Percentiles rank a stretch among this genome's conserved stretches.
These are phyloP conservation scores for Fragum whitleyi DNA, from an alignment of 2,888 invertebrate genomes.

Conservation along the genomic window DNA sequence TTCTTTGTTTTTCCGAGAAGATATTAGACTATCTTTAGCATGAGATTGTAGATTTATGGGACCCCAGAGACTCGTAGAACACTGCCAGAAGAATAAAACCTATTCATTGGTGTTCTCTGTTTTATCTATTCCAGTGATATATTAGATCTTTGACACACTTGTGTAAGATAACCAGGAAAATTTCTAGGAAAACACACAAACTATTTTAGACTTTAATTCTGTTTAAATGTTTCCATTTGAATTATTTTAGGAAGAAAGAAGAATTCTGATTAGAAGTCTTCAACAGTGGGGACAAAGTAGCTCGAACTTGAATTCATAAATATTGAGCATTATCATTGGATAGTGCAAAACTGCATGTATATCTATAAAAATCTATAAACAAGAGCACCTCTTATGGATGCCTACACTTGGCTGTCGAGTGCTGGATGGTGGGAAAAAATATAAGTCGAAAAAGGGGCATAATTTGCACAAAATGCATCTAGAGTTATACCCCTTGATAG, in stretches of 20 bases:
- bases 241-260: background rate
- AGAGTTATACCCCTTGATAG: no score
- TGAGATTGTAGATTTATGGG: constrained; percentile 2
- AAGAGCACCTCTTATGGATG: no score
- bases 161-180: background rate
- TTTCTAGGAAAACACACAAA: background rate
- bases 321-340: no score
- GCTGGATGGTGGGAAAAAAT: no score
- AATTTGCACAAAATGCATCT: no score
- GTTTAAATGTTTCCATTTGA: background rate
- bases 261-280: no score
- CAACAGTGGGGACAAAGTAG: no score
- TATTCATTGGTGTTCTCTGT: constrained; percentile 16
- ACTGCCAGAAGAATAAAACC: constrained; percentile 6
- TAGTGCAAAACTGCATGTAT: no score
- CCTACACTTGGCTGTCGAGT: no score
- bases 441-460: no score
- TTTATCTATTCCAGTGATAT: background rate
- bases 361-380: no score
- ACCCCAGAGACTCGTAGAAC: background rate
- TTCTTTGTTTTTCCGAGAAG: constrained; percentile 1
- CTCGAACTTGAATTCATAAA: no score
- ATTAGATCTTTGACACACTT: constrained; percentile 1
- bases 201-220: background rate
- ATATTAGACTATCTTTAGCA: constrained; percentile 9